Evolutionary conservation across 2,888 invertebrate genomes (phyloP), one percentile per base, ranked within the genome.

Genomic region (Hybos culiciformis): DNA sequence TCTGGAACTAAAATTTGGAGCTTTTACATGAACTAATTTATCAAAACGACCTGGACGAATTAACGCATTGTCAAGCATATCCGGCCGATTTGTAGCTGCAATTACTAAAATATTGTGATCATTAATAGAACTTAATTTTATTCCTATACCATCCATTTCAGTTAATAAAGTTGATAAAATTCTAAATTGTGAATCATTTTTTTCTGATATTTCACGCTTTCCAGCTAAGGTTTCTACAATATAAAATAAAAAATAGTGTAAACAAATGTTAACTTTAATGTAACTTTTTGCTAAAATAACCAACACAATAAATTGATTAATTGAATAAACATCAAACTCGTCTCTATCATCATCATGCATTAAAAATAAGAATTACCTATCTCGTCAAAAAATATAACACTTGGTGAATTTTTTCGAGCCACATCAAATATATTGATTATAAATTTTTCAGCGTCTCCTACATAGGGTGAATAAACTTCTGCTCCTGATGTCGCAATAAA

Each of bases 131-230:
- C 21, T 46, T 1, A 45, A 33, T 38, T 46, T 50, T 11, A 42
- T 37, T 12, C 74, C 73, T 46, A 78, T 68, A 11, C 78, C 78
- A 60, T 78, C 78, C 74, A 78, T 76, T 63, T 78, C 77, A 36
- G 73, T 75, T 7, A 79, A 65, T 23, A 79, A 63, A 1, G 76
- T 69, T 4, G 78, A 73, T 18, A 79, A 58, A 32, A 78, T 70
- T 40, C 75, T 67, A 43, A 73, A 70, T 51, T 75, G 74, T 1
- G 74, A 69, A 39, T 72, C 70, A 46, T 63, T 60, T 7, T 54
- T 56, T 0, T 51, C 45, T 5, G 52, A 51, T 9, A 56, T 54
- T 5, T 47, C 44, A 26, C 72, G 62, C 18, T 61, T 64, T 2
- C 72, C 71, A 23, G 71, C 67, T 2, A 72, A 54, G 0, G 71